phyloP scores from a whole-genome alignment of 2,888 invertebrate species.

The Nomada fucata region DNA sequence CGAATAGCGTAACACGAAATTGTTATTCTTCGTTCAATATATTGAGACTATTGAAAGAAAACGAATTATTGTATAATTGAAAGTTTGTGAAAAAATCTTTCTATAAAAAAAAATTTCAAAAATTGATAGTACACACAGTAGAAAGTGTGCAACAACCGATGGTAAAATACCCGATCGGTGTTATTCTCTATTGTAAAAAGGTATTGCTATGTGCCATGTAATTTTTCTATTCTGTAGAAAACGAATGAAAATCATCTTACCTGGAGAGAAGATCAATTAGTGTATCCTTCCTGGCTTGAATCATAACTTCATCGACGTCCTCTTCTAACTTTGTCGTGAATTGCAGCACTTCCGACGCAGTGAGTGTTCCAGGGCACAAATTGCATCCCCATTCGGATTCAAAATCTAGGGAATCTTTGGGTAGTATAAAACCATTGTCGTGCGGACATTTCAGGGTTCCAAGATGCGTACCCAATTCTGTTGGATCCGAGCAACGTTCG shows the following conservation, averaged over 20 bases:
- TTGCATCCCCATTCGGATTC: slow-evolving; percentile 92
- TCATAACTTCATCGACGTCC: slow-evolving; percentile 89
- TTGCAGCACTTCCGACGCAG: slow-evolving; percentile 88
- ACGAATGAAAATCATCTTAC: slow-evolving; percentile 72
- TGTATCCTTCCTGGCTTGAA: slow-evolving; percentile 87
- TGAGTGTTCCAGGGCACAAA: slow-evolving; percentile 88
- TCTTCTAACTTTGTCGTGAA: slow-evolving; percentile 90
- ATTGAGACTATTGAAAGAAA: too few species aligned
- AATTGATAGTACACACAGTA: too few species aligned
- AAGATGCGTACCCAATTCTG: slow-evolving; percentile 91
- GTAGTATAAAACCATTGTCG: slow-evolving; percentile 88
- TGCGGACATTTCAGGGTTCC: slow-evolving; percentile 90
- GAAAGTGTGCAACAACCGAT: too few species aligned
- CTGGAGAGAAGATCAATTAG: slow-evolving; percentile 89
- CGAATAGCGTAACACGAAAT: slow-evolving; percentile 4
- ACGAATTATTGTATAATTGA: too few species aligned
- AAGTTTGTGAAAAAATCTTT: too few species aligned
- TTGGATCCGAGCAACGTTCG: slow-evolving; percentile 91
- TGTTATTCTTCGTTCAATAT: neutral
- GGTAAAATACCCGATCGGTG: too few species aligned
- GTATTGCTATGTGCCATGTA: neutral
- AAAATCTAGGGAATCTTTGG: slow-evolving; percentile 89
- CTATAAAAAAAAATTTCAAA: too few species aligned
- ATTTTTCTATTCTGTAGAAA: neutral
- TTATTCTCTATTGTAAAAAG: neutral